Percentiles rank a stretch among this genome's conserved stretches.
phyloP scores from a whole-genome alignment of 2,797 vertebrate genomes.

The Ptychadena robeensis region DNA sequence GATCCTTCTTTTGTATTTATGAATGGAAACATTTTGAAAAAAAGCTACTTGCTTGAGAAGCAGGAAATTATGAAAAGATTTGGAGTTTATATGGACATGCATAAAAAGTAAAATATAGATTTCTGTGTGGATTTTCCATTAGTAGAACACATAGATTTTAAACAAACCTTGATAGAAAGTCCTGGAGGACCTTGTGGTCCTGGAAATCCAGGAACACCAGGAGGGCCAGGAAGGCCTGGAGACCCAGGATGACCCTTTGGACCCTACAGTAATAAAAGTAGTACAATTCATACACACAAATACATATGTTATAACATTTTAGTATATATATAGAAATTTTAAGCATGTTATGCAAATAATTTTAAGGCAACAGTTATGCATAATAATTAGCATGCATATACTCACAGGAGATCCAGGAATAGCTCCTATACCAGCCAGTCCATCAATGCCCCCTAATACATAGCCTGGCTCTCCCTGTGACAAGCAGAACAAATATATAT shows the following conservation, averaged over 20 bases:
- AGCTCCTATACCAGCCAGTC: conserved; percentile 81
- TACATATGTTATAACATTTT: not conserved
- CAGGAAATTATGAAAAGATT: too few relatives aligned
- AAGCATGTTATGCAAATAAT: too few relatives aligned
- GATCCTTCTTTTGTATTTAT: too few relatives aligned
- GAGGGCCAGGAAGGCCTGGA: conserved; percentile 80
- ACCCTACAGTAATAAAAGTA: conserved; percentile 63
- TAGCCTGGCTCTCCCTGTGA: conserved; percentile 88
- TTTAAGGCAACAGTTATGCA: too few relatives aligned
- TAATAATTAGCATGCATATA: conserved; percentile 45
- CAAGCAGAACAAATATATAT: not conserved
- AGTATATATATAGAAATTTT: too few relatives aligned
- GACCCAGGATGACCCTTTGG: conserved; percentile 78
- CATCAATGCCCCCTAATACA: conserved; percentile 79
- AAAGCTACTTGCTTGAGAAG: too few relatives aligned
- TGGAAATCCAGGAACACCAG: conserved; percentile 78
- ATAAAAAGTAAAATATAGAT: too few relatives aligned
- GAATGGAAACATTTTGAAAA: too few relatives aligned
- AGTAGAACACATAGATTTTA: not conserved
- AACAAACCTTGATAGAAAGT: conserved; percentile 81
- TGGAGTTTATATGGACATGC: too few relatives aligned
- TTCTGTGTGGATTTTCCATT: too few relatives aligned
- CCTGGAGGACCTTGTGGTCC: conserved; percentile 80
- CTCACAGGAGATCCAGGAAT: conserved; percentile 85
- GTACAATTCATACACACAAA: not conserved